phyloP scores from a whole-genome alignment of 2,888 invertebrate genomes.

The Bunonema sp. region DNA sequence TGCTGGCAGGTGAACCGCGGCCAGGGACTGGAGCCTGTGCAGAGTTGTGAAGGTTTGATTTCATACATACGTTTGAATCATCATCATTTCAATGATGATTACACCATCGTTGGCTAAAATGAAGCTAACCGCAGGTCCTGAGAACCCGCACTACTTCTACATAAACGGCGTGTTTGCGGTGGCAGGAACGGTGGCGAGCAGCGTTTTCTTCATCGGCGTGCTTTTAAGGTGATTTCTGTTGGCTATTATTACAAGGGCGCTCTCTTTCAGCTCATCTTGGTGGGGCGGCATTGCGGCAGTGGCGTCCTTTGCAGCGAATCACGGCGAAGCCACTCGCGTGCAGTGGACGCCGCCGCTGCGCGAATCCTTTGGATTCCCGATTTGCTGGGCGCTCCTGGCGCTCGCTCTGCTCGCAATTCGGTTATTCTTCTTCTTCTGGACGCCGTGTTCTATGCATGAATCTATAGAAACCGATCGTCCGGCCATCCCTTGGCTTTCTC shows the following conservation, averaged over 20 bases:
- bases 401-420: constrained; percentile 48
- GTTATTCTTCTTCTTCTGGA: not conserved
- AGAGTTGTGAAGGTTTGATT: constrained; percentile 59
- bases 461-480: no score
- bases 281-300: constrained; percentile 61
- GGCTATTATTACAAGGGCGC: constrained; percentile 40
- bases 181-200: constrained; percentile 59
- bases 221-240: constrained; percentile 27
- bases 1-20: constrained; percentile 57
- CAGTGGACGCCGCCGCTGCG: constrained; percentile 72
- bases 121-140: constrained; percentile 48
- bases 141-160: constrained; percentile 69
- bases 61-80: not conserved
- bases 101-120: not conserved
- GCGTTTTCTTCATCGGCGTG: constrained; percentile 56
- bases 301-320: constrained; percentile 64
- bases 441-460: no score
- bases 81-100: not conserved
- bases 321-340: constrained; percentile 65
- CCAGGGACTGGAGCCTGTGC: constrained; percentile 54
- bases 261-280: constrained; percentile 55
- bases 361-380: constrained; percentile 62
- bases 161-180: constrained; percentile 62
- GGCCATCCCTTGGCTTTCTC: no score
- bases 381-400: constrained; percentile 1